phyloP scores from a whole-genome alignment of 1,140 invertebrate genomes.

The Periplaneta americana region DNA sequence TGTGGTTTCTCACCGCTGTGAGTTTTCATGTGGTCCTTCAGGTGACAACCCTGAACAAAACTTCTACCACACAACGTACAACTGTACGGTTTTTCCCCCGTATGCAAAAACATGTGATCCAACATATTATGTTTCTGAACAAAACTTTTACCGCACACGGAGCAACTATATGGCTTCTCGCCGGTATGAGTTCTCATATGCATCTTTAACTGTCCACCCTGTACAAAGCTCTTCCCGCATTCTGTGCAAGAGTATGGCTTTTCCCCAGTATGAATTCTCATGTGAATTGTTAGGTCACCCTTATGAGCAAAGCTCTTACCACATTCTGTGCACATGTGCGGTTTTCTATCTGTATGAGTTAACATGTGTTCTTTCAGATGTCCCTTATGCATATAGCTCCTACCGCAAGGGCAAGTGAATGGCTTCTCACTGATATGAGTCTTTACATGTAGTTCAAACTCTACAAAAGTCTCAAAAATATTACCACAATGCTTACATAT shows the following conservation, averaged over 20 bases:
- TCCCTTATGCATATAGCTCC: slow-evolving; percentile 41
- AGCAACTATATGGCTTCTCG: slow-evolving; percentile 10
- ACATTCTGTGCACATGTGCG: slow-evolving; percentile 57
- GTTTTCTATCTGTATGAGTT: slow-evolving; percentile 55
- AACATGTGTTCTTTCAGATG: slow-evolving; percentile 39
- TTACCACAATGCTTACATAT: slow-evolving; percentile 55
- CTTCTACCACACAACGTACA: slow-evolving; percentile 57
- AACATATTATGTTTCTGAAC: neutral
- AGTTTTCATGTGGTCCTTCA: slow-evolving; percentile 43
- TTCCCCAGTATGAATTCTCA: slow-evolving; percentile 70
- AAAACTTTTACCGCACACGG: slow-evolving; percentile 1
- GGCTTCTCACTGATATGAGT: slow-evolving; percentile 51
- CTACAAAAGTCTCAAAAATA: slow-evolving; percentile 55
- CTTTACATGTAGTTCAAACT: slow-evolving; percentile 48
- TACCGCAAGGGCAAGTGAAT: slow-evolving; percentile 49
- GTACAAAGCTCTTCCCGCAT: slow-evolving; percentile 48
- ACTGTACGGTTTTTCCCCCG: slow-evolving; percentile 53
- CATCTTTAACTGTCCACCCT: slow-evolving; percentile 36
- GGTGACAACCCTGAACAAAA: slow-evolving; percentile 48
- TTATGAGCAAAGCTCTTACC: slow-evolving; percentile 61
- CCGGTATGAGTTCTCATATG: slow-evolving; percentile 43
- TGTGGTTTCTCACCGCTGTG: slow-evolving; percentile 51
- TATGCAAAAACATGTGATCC: slow-evolving; percentile 41
- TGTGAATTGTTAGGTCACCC: slow-evolving; percentile 59
- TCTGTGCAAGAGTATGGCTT: slow-evolving; percentile 51